Evolutionary conservation across 2,797 vertebrate species (phyloP).

Genomic region (Halcyon smyrnensis): DNA sequence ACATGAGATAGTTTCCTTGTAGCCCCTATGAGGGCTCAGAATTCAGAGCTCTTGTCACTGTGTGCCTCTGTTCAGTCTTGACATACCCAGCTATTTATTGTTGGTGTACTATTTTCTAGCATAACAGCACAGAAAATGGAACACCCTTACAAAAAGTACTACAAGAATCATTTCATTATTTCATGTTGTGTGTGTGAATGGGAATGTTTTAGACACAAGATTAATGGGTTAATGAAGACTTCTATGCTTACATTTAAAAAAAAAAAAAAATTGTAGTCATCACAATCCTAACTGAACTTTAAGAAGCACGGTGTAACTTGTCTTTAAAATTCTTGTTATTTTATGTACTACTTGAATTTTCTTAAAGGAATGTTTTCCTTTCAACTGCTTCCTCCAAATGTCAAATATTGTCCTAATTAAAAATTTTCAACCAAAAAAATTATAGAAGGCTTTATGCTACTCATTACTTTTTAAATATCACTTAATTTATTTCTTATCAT

Average conservation of each 20-base stretch:
- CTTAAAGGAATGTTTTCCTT: not conserved
- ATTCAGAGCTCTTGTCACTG: not conserved
- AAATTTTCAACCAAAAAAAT: not conserved
- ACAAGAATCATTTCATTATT: accelerated
- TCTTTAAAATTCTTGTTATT: not conserved
- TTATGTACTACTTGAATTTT: not conserved
- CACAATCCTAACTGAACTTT: not conserved
- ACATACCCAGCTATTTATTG: not conserved
- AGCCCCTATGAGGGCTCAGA: not conserved
- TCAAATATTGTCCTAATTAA: not conserved
- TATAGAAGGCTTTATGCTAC: not conserved
- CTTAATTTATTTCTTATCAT: not conserved
- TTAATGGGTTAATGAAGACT: not conserved
- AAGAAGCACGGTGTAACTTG: not conserved
- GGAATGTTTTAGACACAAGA: not conserved
- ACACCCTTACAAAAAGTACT: not conserved
- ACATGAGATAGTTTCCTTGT: not conserved
- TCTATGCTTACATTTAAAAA: not conserved
- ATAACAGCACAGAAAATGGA: not conserved
- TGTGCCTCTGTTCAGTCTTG: not conserved
- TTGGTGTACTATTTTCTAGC: not conserved
- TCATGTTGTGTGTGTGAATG: not conserved
- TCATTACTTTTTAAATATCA: not conserved
- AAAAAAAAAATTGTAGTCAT: not conserved
- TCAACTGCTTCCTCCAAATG: not conserved